Evolutionary conservation across 2,888 invertebrate species (phyloP), one percentile per base, ranked within the genome.

Genomic region (Lysandra coridon): DNA sequence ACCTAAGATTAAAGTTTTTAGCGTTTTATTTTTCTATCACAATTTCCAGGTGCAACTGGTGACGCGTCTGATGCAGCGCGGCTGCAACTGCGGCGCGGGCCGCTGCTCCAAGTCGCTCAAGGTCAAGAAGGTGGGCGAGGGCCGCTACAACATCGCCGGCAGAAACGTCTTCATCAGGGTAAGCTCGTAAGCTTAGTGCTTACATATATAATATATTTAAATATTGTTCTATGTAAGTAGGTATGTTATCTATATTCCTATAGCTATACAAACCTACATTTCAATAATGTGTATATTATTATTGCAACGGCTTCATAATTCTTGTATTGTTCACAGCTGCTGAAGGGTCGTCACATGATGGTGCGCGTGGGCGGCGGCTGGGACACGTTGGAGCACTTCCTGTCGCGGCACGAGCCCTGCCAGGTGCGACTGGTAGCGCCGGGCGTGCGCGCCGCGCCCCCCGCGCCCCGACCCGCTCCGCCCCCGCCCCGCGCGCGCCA

Each of bases 331-430:
- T 49, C 49, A 49, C 95, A 98, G 98, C 91, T 98, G 87, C 95
- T 98, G 88, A 98, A 98, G 90, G 98, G 97, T 78, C 96, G 97
- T n/a, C 98, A 98, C 95, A 98, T 98, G 96, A 98, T 98, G 98
- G 98, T 98, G 80, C 96, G 98, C 85, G 98, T 98, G 78, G 98
- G 98, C 81, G 98, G 98, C 83, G 98, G 98, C 82, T 98, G 98
- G 98, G 98, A 98, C 94, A 98, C 98, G 30, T 94, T 98, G 89
- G 98, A 98, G 91, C 98, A 98, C 95, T 98, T 98, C 95, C 95
- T 98, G 88, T 96, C 97, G 85, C 96, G 98, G 82, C 98, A 98
- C 93, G 97, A 98, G 91, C 98, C 98, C 73, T 97, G 97, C 91
- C 97, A 97, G 96, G 97, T 96, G 92, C 95, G 95, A 86, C 93